Evolutionary conservation across 53 echinoderm and acorn worm genomes (phyloP).

Genomic region (Zoroaster sp.): DNA sequence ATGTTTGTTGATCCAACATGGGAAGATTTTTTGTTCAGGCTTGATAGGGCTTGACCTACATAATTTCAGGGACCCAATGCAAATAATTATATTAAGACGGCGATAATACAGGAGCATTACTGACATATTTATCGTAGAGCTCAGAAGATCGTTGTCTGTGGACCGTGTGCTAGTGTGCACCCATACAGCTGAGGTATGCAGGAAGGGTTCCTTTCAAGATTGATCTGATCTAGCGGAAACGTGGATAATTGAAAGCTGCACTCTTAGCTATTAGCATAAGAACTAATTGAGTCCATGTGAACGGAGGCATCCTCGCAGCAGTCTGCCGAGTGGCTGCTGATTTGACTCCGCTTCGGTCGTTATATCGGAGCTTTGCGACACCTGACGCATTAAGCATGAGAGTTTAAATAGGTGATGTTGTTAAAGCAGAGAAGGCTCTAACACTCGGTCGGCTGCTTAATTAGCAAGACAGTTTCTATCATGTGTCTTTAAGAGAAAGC

Average conservation of each 20-base stretch:
- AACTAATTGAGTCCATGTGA: constrained; percentile 11
- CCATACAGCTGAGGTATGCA: neutral
- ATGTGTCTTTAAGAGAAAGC: too few species aligned
- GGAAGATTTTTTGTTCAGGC: neutral
- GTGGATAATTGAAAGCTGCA: constrained; percentile 16
- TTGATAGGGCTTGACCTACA: neutral
- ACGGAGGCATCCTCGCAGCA: neutral
- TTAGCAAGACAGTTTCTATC: too few species aligned
- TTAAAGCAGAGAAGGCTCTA: neutral
- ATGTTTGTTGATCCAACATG: constrained; percentile 34
- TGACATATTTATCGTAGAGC: neutral
- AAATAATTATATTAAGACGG: neutral
- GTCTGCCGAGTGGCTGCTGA: neutral
- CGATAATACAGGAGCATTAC: neutral
- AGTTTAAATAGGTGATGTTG: neutral
- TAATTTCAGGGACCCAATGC: neutral
- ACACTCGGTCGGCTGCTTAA: neutral
- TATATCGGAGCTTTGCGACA: neutral
- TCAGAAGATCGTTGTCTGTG: neutral
- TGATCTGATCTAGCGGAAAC: neutral
- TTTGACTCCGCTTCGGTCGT: neutral
- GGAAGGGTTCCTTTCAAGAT: neutral
- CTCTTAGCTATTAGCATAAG: neutral
- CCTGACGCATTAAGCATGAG: constrained; percentile 1
- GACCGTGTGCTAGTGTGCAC: neutral